Conservation (phyloP, 2,797 vertebrate species). For the Brachyrhaphis roseni region DNA sequence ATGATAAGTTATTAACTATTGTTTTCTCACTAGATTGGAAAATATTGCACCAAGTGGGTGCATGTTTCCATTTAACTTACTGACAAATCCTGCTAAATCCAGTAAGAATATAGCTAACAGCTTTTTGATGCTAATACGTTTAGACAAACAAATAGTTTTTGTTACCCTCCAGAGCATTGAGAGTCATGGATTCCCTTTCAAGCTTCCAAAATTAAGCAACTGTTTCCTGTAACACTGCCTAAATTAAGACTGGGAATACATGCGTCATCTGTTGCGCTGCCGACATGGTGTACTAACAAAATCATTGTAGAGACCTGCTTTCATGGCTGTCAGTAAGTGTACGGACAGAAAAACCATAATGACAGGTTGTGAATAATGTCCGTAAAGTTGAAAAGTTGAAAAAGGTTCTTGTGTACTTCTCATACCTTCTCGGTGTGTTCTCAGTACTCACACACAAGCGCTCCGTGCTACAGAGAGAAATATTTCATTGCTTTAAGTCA, state of each 20-base stretch:
- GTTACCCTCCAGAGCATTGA: conserved; percentile 43
- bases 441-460: neutral
- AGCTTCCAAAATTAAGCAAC: conserved; percentile 63
- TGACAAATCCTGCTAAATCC: neutral
- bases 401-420: conserved; percentile 21
- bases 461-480: neutral
- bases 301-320: conserved; percentile 47
- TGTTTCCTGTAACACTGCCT: conserved; percentile 68
- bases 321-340: conserved; percentile 44
- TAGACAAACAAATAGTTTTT: conserved; percentile 41
- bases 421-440: conserved; percentile 23
- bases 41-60: neutral
- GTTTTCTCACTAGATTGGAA: conserved; percentile 14
- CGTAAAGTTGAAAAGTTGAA: conserved; percentile 56
- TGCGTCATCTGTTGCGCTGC: conserved; percentile 64
- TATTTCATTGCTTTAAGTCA: conserved; percentile 16
- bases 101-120: conserved; percentile 15
- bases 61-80: conserved; percentile 32
- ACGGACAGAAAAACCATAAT: conserved; percentile 64
- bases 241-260: conserved; percentile 59
- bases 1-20: conserved; percentile 10
- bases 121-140: conserved; percentile 49
- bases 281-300: conserved; percentile 54
- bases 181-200: conserved; percentile 56
- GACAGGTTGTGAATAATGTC: conserved; percentile 49